Evolutionary conservation across 1,140 invertebrate genomes (phyloP).

Genomic region (Berghia stephanieae): DNA sequence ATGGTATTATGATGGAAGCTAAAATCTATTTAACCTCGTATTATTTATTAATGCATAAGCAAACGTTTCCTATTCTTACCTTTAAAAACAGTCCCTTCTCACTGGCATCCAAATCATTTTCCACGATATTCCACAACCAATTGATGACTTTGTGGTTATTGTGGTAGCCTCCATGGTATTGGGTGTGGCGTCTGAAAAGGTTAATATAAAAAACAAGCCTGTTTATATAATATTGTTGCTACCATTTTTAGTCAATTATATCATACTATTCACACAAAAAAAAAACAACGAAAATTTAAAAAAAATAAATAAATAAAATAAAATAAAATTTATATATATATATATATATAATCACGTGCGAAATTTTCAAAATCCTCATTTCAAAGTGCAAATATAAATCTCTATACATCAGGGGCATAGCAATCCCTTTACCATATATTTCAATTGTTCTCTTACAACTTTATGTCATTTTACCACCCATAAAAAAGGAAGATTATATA

Average conservation of each 20-base stretch:
- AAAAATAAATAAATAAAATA: too few relatives aligned
- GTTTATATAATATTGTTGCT: background rate
- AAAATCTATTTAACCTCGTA: background rate
- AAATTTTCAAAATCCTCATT: too few relatives aligned
- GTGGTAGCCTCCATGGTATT: conserved; percentile 99
- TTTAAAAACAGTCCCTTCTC: conserved; percentile 95
- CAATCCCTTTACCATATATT: too few relatives aligned
- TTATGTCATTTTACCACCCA: too few relatives aligned
- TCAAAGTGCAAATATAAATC: too few relatives aligned
- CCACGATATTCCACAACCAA: conserved; percentile 99
- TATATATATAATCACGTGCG: too few relatives aligned
- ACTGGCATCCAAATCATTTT: conserved; percentile 92
- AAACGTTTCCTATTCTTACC: conserved; percentile 47
- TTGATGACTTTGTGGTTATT: conserved; percentile 96
- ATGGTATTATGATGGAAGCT: background rate
- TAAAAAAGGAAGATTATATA: too few relatives aligned
- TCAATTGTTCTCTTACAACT: too few relatives aligned
- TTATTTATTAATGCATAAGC: background rate
- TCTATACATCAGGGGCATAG: too few relatives aligned
- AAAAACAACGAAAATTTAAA: background rate
- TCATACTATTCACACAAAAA: background rate
- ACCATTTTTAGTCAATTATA: background rate
- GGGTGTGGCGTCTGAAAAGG: conserved; percentile 82
- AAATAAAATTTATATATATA: too few relatives aligned
- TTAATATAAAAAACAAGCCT: conserved; percentile 20